phyloP scores from a whole-genome alignment of 2,888 invertebrate genomes.

The Trachelus tabidus region DNA sequence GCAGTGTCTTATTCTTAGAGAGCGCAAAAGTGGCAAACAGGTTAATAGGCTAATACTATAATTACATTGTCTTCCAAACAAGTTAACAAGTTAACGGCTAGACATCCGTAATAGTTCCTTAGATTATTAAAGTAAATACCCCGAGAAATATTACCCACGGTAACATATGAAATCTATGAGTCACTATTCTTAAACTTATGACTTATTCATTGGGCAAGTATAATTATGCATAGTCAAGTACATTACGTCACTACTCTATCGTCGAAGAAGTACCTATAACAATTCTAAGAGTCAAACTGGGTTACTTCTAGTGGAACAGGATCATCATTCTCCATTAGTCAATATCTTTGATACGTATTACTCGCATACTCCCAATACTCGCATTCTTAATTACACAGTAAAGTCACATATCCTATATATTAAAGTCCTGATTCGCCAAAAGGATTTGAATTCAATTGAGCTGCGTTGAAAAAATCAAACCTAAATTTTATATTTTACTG shows the following conservation, averaged over 20 bases:
- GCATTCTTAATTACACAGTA: neutral
- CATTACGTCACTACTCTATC: neutral
- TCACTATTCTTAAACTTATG: neutral
- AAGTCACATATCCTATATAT: neutral
- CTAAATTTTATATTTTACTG: neutral
- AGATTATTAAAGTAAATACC: neutral
- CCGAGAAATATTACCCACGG: neutral
- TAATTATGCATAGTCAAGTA: neutral
- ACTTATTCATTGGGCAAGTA: neutral
- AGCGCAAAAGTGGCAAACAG: neutral
- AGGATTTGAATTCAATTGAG: no score
- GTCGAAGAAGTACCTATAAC: neutral
- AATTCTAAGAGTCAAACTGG: neutral
- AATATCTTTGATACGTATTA: neutral
- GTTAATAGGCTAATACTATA: neutral
- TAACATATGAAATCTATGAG: neutral
- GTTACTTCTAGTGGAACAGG: neutral
- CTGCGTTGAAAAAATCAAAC: neutral
- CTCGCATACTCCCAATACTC: neutral
- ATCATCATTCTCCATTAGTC: neutral
- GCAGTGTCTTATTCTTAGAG: neutral
- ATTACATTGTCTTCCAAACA: neutral
- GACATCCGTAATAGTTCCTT: neutral
- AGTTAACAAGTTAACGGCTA: neutral
- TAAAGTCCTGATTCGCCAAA: no score